Evolutionary conservation across 1,140 invertebrate species (phyloP), one percentile per base, ranked within the genome.

Genomic region (Catajapyx aquilonaris): DNA sequence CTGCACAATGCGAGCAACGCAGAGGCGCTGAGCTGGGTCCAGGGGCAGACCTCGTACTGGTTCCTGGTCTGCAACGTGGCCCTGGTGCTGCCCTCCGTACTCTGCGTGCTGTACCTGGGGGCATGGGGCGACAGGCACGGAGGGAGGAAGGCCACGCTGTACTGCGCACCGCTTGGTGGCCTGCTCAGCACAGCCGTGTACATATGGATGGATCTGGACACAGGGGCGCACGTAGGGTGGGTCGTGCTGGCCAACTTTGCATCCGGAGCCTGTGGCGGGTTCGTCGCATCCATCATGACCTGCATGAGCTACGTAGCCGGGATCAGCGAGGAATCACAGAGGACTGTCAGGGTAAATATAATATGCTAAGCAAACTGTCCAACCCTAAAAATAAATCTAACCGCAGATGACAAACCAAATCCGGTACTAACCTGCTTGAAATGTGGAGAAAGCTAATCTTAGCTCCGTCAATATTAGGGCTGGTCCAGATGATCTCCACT

Each of bases 271-370:
- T 45, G 46, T 30, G 61, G 62, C 10, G 60, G 59, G 2, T 57
- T 51, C 40, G 52, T 57, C 2, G 54, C 51, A 9, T 49, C 57
- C 10, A 51, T 61, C 19, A 55, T 61, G 47, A 38, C 40, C 25
- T 52, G 52, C 13, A 63, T 59, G 46, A 62, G 59, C 28, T 64
- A 61, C 41, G 51, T 65, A 2, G 48, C 56, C 10, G 48, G 57
- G 31, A 50, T 61, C 20, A 53, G 49, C 7, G 39, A 41, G 16
- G 40, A 47, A 3, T 40, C 46, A 16, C 47, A 48, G 15, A 48
- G 61, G 38, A 61, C 60, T 4, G 41, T 52, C 20, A 38, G 60
- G 34, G 52, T 65, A 13, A n/a, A n/a, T n/a, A n/a, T n/a, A n/a
- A n/a, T n/a, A n/a, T n/a, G n/a, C n/a, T n/a, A n/a, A n/a, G n/a